Evolutionary conservation across 2,797 vertebrate genomes (phyloP), one percentile per base, ranked within the genome.

Genomic region (Malacoraja senta): DNA sequence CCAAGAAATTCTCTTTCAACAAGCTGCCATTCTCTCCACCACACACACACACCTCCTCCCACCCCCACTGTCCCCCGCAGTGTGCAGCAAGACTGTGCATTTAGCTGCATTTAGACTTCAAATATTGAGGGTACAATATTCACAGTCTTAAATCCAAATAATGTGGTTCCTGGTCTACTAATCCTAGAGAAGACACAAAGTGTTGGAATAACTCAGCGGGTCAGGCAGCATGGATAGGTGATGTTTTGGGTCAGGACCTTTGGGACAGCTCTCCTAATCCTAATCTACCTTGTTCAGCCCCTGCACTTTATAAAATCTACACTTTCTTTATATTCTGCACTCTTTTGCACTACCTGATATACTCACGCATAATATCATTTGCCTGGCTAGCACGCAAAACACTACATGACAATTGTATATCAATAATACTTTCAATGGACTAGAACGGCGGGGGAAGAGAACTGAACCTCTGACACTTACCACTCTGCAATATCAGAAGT

Each of bases 31-130:
- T 74, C 24, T 58, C 83, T 13, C n/a, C 80, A 13, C 78, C 13
- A 8, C 79, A 83, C 58, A 13, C 79, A 80, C 74, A 74, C 63
- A 95, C 95, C 95, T 95, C 96, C 95, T 58, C 26, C 83, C 84
- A n/a, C 32, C 53, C 15, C 80, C 38, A 38, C 81, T 38, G 4
- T 24, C 65, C 80, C 24, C 77, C 15, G 8, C 78, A 93, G 32
- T 61, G 53, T 84, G 53, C 53, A 84, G 26, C n/a, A 84, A 26
- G 81, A 88, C 63, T 68, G 84, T 65, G 84, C 84, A 88, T 88
- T 88, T 68, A 63, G 84, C n/a, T 32, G 38, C 84, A 88, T 65
- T 65, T 61, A 86, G 83, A 63, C 58, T 65, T 86, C n/a, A 7
- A 61, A 86, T 86, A 63, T 86, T 35, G 61, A 88, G 17, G 35